Evolutionary conservation across 2,113 vertebrate species (phyloP).

Genomic region (Gobiocypris rarus): DNA sequence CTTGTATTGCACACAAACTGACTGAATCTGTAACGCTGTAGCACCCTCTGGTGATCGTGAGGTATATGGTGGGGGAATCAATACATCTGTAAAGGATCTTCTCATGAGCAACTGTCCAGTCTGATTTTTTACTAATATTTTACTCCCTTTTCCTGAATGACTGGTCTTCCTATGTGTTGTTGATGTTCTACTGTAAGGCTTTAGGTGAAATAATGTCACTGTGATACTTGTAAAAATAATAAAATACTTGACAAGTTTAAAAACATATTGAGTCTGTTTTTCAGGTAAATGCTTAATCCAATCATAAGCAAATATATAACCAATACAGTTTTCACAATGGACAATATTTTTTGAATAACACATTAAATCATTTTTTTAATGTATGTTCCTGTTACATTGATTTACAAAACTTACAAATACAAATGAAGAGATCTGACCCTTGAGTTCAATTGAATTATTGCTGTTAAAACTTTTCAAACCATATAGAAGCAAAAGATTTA

Average conservation of each 20-base stretch:
- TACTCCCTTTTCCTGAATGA: not conserved
- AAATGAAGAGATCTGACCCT: not conserved
- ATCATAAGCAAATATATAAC: not conserved
- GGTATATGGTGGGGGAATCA: not conserved
- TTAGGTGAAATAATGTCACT: not conserved
- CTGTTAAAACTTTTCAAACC: not conserved
- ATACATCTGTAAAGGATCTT: too few species aligned
- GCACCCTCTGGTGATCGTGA: constrained; percentile 18
- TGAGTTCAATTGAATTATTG: not conserved
- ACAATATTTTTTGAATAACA: not conserved
- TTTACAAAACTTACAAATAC: not conserved
- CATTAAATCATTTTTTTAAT: not conserved
- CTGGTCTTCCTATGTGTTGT: not conserved
- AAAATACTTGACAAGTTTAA: not conserved
- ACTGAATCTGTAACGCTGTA: not conserved
- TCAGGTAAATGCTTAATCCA: not conserved
- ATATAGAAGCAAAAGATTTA: not conserved
- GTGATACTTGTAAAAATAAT: not conserved
- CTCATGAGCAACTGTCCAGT: not conserved
- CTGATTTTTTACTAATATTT: not conserved
- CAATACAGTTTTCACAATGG: not conserved
- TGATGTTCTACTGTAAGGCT: not conserved
- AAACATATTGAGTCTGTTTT: not conserved
- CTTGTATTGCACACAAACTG: not conserved
- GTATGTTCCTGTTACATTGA: not conserved